Base-by-base conservation (phyloP, 2,888 invertebrate species). In the Leptarthrus brevirostris region DNA sequence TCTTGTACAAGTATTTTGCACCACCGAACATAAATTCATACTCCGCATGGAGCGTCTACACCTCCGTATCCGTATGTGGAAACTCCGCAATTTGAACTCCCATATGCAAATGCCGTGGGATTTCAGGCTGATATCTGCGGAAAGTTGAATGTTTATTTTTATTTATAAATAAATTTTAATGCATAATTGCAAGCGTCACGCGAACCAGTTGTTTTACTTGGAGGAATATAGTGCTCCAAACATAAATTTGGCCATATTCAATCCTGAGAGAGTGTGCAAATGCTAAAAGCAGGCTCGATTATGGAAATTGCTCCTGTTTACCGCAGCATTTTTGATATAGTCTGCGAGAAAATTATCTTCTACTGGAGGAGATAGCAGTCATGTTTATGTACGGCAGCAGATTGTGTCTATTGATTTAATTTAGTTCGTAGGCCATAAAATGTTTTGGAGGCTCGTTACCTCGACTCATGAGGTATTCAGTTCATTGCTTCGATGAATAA, bases 101-200 rank as follows among this genome's bases (percentile, higher is more conserved):
- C 69, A 69, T 69, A 69, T 69, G 69, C 69, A 69, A 69, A 69
- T 69, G 52, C 30, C 47, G 12, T 10, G 58, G 69, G 49, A 69
- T 34, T 69, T 69, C 18, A 34, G 52, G 14, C 52, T 34, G 52
- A 69, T 69, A 69, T 69, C 69, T 69, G 69, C 34, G 69, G 69
- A 34, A 69, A 52, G 69, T 52, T 52, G 52, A 52, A 72, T 72
- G 47, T 56, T 72, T 56, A 72, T 72, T 56, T 72, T 44, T 72
- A 72, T 72, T 72, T 58, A 72, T 56, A 72, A 72, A 72, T 56
- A 72, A 56, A 72, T 56, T 56, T 72, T 56, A 58, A 72, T 72
- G 56, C 72, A 72, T 72, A 72, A 72, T 72, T 72, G 56, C 56
- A 24, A 20, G 10, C 22, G 56, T 56, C 72, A 72, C 72, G 72